phyloP scores from a whole-genome alignment of 2,797 vertebrate genomes.

The Esox lucius region DNA sequence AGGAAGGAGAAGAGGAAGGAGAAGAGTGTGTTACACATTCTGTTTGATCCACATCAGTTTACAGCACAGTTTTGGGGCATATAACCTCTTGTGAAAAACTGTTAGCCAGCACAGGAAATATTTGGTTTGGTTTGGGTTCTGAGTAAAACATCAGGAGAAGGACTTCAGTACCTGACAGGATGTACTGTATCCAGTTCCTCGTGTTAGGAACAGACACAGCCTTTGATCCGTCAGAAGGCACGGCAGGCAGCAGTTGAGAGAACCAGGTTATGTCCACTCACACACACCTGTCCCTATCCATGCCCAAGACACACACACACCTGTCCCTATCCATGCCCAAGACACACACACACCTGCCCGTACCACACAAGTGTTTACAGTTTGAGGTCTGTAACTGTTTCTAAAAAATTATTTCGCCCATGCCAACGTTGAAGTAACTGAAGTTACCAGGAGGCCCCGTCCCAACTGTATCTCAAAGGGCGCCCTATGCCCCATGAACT shows the following conservation, averaged over 20 bases:
- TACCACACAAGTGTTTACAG: slow-evolving; percentile 20
- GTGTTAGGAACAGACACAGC: slow-evolving; percentile 8
- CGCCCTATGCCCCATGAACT: too few relatives aligned
- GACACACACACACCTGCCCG: slow-evolving; percentile 24
- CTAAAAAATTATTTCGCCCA: not conserved
- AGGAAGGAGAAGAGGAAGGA: not conserved
- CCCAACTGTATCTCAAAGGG: too few relatives aligned
- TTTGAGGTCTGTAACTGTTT: slow-evolving; percentile 13
- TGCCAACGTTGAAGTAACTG: not conserved
- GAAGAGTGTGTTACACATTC: too few relatives aligned
- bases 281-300: not conserved
- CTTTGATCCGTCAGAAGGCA: slow-evolving; percentile 1
- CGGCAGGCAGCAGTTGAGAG: slow-evolving; percentile 43
- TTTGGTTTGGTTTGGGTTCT: too few relatives aligned
- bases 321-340: not conserved
- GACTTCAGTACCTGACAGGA: not conserved
- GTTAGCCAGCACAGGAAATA: too few relatives aligned
- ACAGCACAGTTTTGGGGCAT: too few relatives aligned
- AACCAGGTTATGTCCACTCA: slow-evolving; percentile 16
- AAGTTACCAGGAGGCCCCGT: not conserved
- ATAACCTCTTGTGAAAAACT: too few relatives aligned
- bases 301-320: slow-evolving; percentile 10
- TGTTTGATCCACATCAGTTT: too few relatives aligned
- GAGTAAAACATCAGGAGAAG: not conserved
- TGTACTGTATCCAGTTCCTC: slow-evolving; percentile 1